phyloP scores from a whole-genome alignment of 2,113 vertebrate genomes.

The Hippopotamus amphibius region DNA sequence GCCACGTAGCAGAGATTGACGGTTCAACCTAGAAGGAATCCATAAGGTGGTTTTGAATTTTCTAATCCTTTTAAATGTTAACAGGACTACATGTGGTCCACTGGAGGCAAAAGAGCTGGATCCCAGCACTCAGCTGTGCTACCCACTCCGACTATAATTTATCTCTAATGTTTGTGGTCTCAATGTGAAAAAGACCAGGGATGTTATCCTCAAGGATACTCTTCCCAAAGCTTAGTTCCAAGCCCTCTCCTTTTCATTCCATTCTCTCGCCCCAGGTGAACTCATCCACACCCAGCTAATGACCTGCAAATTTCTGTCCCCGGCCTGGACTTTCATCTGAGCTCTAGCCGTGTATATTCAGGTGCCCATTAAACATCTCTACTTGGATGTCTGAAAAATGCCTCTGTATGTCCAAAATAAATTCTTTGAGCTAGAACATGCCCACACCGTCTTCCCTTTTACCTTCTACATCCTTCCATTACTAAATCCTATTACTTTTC shows the following conservation, averaged over 20 bases:
- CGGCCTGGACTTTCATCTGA: background rate
- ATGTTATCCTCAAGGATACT: background rate
- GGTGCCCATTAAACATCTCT: constrained; percentile 11
- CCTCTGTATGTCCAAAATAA: constrained; percentile 1
- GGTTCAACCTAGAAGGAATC: background rate
- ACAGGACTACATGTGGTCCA: background rate
- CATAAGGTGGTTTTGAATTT: background rate
- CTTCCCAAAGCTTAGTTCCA: background rate
- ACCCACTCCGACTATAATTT: background rate
- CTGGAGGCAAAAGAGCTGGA: background rate
- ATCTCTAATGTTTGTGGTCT: background rate
- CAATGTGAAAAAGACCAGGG: background rate
- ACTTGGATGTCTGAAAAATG: background rate
- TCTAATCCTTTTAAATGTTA: background rate
- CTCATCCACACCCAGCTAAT: background rate
- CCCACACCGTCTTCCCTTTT: background rate
- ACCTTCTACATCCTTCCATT: background rate
- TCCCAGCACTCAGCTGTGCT: background rate
- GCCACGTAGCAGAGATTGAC: background rate
- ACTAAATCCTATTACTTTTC: background rate
- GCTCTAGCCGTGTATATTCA: background rate
- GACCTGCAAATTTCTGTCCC: background rate
- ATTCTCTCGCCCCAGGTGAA: constrained; percentile 24
- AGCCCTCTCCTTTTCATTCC: background rate
- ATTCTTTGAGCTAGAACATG: background rate